Conservation (phyloP, 2,888 invertebrate species). For the Ophion obscuratus region DNA sequence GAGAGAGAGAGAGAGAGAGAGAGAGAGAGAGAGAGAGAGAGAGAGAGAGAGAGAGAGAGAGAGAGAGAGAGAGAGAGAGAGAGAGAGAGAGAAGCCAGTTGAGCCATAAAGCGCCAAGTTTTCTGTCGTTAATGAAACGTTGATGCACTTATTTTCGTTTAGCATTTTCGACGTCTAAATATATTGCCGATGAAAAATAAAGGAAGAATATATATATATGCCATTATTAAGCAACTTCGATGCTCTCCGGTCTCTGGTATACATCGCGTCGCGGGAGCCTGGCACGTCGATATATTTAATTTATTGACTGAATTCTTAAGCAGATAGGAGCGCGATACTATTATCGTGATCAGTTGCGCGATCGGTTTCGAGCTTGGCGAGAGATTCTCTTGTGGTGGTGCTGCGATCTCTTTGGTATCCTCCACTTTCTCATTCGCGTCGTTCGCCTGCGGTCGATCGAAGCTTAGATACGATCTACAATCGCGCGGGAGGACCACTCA, state of each 20-base stretch:
- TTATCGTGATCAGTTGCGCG: slow-evolving; percentile 69
- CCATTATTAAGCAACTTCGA: slow-evolving; percentile 42
- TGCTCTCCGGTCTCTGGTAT: slow-evolving; percentile 20
- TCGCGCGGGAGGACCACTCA: slow-evolving; percentile 60
- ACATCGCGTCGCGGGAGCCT: slow-evolving; percentile 36
- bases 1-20: background rate
- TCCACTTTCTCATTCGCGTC: slow-evolving; percentile 54
- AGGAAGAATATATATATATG: slow-evolving; percentile 22
- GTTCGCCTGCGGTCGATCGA: slow-evolving; percentile 51
- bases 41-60: too few species aligned
- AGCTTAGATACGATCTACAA: slow-evolving; percentile 66
- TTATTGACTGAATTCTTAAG: slow-evolving; percentile 77
- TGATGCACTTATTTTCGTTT: slow-evolving; percentile 3
- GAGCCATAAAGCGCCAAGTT: background rate
- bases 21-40: background rate
- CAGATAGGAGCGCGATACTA: slow-evolving; percentile 69
- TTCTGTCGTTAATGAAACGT: background rate
- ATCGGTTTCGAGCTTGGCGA: slow-evolving; percentile 52
- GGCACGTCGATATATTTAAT: slow-evolving; percentile 73
- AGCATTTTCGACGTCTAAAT: slow-evolving; percentile 6
- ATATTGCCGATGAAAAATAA: slow-evolving; percentile 2
- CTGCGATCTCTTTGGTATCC: slow-evolving; percentile 45
- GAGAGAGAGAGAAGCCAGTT: background rate
- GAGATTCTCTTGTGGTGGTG: slow-evolving; percentile 24
- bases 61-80: background rate